Percentiles rank a stretch among this genome's conserved stretches.
Conservation (phyloP, 2,797 vertebrate species). For the Scyliorhinus canicula region DNA sequence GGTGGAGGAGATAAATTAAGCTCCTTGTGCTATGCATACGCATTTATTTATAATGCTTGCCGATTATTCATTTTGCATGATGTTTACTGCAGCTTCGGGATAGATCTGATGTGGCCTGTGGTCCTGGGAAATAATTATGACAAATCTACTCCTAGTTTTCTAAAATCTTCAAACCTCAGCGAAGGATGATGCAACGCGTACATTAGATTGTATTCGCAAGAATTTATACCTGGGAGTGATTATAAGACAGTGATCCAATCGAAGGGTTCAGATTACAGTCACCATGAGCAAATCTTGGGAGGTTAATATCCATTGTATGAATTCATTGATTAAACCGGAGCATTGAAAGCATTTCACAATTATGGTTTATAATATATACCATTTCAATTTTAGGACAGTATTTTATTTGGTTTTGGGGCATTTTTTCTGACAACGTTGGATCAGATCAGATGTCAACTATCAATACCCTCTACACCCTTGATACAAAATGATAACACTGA, state of each 20-base stretch:
- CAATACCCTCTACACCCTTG: not conserved
- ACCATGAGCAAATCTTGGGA: not conserved
- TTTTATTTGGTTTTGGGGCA: not conserved
- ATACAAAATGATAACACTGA: constrained; percentile 20
- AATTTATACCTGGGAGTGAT: constrained; percentile 3
- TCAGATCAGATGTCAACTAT: not conserved
- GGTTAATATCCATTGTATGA: constrained; percentile 29
- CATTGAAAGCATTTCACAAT: constrained; percentile 26
- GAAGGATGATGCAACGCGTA: not conserved
- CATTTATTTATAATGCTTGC: not conserved
- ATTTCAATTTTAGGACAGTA: constrained; percentile 13
- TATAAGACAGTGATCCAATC: constrained; percentile 24
- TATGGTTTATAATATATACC: constrained; percentile 20
- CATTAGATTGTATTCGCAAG: not conserved
- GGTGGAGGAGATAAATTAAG: not conserved
- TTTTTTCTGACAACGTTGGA: not conserved
- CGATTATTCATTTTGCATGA: not conserved
- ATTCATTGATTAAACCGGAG: constrained; percentile 29
- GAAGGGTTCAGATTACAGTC: constrained; percentile 18
- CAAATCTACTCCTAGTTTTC: not conserved
- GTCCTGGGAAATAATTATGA: not conserved
- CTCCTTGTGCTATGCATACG: not conserved
- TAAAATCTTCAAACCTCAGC: not conserved
- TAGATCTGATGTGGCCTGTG: not conserved
- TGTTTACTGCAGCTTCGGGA: not conserved